These are phyloP conservation scores for Empidonax alnorum DNA, from an alignment of 2,113 vertebrate genomes.

Conservation along the genomic window DNA sequence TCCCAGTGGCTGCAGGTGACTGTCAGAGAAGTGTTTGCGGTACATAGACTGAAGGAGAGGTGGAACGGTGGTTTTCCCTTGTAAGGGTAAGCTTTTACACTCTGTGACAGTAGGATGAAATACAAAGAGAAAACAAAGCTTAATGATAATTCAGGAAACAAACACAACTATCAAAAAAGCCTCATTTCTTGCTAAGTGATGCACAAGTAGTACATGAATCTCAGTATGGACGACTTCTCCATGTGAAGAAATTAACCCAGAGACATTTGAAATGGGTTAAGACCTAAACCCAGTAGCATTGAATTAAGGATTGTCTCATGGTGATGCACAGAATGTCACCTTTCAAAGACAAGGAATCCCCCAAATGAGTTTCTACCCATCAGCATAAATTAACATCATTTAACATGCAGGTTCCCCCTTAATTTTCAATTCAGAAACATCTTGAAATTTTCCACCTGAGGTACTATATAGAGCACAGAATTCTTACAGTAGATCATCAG, in stretches of 20 bases:
- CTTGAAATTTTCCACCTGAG: neutral
- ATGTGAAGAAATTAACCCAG: neutral
- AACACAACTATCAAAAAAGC: neutral
- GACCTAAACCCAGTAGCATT: neutral
- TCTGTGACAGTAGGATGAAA: neutral
- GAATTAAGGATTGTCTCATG: neutral
- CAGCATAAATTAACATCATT: neutral
- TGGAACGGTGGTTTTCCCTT: neutral
- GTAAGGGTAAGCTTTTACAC: neutral
- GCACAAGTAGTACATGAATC: neutral
- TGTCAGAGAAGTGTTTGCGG: neutral
- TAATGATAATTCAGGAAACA: neutral
- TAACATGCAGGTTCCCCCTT: neutral
- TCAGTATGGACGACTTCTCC: rapidly evolving
- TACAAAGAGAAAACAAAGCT: neutral
- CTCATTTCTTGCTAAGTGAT: neutral
- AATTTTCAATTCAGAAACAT: neutral
- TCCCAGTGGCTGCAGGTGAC: neutral
- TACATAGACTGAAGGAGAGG: too few species aligned
- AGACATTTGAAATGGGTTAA: neutral
- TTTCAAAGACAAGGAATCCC: neutral
- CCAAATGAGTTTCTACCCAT: neutral
- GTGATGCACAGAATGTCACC: neutral
- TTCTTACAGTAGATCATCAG: neutral
- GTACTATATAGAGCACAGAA: neutral